Percentiles rank a stretch among this genome's conserved stretches.
Conservation (phyloP, 1,140 invertebrate species). For the Platyscapa corneri region DNA sequence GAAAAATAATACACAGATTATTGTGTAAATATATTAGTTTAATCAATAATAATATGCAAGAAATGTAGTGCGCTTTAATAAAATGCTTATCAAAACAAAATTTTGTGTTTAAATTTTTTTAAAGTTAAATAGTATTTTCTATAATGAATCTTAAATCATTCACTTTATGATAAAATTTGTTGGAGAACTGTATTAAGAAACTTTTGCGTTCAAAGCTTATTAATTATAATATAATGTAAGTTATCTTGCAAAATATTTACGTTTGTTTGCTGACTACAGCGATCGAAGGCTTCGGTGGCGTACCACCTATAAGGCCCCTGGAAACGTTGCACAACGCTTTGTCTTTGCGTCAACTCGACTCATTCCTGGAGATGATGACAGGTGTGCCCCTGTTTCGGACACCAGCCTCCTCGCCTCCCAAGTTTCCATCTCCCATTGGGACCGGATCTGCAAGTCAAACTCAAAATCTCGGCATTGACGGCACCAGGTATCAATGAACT, state of each 20-base stretch:
- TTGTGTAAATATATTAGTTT: no score
- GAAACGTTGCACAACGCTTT: conserved; percentile 97
- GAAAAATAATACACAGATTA: no score
- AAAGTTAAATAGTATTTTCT: no score
- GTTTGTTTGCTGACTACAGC: conserved; percentile 70
- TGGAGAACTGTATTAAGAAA: no score
- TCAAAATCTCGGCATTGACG: conserved; percentile 65
- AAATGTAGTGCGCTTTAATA: no score
- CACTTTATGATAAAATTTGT: no score
- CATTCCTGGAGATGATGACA: conserved; percentile 90
- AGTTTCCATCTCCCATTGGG: conserved; percentile 75
- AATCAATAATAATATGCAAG: no score
- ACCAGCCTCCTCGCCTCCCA: conserved; percentile 82
- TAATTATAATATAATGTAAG: background rate
- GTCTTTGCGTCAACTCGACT: conserved; percentile 91
- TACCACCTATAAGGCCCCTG: conserved; percentile 93
- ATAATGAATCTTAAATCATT: no score
- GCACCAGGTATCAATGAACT: conserved; percentile 60
- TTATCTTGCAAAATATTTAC: background rate
- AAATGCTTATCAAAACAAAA: no score
- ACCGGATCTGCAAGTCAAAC: conserved; percentile 57
- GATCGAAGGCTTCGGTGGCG: conserved; percentile 89
- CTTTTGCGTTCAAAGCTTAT: background rate
- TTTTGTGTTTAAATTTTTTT: no score
- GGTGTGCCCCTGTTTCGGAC: conserved; percentile 80